Conservation (phyloP, 2,888 invertebrate species). For the Acleris sparsana region DNA sequence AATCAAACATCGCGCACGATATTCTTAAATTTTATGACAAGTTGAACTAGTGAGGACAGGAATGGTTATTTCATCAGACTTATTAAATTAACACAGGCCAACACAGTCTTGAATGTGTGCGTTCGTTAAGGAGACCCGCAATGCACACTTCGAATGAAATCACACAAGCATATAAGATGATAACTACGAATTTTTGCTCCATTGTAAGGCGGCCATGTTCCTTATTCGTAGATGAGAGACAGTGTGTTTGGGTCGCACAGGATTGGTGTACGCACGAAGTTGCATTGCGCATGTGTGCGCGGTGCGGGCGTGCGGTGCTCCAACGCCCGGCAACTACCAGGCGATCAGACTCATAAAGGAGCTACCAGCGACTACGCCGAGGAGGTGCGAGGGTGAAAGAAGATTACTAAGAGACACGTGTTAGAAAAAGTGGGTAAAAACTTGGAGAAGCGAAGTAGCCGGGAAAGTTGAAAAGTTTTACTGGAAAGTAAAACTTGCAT, state of each 20-base stretch:
- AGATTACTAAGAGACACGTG: conserved; percentile 39
- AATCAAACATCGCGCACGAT: conserved; percentile 11
- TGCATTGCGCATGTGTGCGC: conserved; percentile 78
- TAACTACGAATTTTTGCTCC: conserved; percentile 9
- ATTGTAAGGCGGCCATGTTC: conserved; percentile 24
- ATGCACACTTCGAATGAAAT: conserved; percentile 15
- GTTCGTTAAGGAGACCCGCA: conserved; percentile 6
- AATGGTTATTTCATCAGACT: conserved; percentile 1
- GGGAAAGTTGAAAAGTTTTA: conserved; percentile 34
- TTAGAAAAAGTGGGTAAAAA: conserved; percentile 28
- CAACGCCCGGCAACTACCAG: conserved; percentile 77
- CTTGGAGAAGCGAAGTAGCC: conserved; percentile 5
- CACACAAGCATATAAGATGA: conserved; percentile 17
- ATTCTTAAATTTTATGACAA: background rate
- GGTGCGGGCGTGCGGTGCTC: conserved; percentile 79
- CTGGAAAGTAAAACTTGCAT: conserved; percentile 8
- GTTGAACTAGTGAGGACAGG: conserved; percentile 1
- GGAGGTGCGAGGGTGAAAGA: conserved; percentile 43
- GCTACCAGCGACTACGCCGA: conserved; percentile 42
- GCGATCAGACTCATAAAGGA: conserved; percentile 53
- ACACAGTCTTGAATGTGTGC: conserved; percentile 5
- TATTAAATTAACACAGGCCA: background rate
- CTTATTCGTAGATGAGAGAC: conserved; percentile 27
- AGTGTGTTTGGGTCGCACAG: conserved; percentile 47
- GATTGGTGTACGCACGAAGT: conserved; percentile 45